Evolutionary conservation across 2,888 invertebrate species (phyloP), one percentile per base, ranked within the genome.

Genomic region (Acholoe squamosa): DNA sequence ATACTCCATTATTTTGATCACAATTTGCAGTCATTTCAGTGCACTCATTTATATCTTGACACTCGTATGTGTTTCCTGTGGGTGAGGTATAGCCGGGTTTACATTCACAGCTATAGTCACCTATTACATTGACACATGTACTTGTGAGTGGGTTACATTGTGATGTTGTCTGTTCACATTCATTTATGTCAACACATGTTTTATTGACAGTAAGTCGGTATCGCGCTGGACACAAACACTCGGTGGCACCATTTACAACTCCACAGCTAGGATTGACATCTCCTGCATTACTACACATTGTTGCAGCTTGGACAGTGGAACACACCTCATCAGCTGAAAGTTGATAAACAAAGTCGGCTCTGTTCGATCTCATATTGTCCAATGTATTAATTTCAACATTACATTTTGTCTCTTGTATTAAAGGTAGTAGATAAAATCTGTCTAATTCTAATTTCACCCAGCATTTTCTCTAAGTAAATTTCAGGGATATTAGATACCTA

Each of bases 31-130:
- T 80, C 7, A 80, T 43, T 0, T 14, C 54, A 14, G 90, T 84
- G 84, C 93, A 93, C 67, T 93, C 93, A 89, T 93, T 89, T 1
- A 92, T 92, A 77, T 93, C 93, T 1, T 10, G 43, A 28, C 84
- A 84, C 22, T 31, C n/a, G 71, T 14, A 14, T 0, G 1, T 16
- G 84, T n/a, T 43, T 52, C n/a, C 33, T 12, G 22, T 0, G 19
- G 31, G 5, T 12, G 43, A 7, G 43, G 19, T 52, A 54, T 67
- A 89, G 89, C 89, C 89, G 0, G 67, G 67, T n/a, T 89, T 43
- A 89, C 89, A 89, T 12, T 16, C 22, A 43, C 89, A 89, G 0
- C 19, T 19, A 67, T 89, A 89, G 19, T 34, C 77, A 0, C 93
- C 93, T 0, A 71, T 92, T 3, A 91, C 92, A 89, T 94, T 93